phyloP scores from a whole-genome alignment of 2,888 invertebrate genomes.

The Oxytorus armatus region DNA sequence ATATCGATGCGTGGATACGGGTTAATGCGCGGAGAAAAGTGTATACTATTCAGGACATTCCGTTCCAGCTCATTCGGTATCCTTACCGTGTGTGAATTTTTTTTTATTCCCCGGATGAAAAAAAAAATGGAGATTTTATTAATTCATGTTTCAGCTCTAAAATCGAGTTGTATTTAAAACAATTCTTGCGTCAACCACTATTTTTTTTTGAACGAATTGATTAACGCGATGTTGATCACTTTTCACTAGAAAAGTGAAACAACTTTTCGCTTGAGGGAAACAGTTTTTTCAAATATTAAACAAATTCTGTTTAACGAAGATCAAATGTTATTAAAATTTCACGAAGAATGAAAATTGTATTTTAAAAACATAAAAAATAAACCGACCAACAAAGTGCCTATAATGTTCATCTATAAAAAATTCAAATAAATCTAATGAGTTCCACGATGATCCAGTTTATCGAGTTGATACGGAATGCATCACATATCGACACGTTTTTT shows the following conservation, averaged over 20 bases:
- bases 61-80: neutral
- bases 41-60: neutral
- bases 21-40: constrained; percentile 9
- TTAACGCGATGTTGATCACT: too few relatives aligned
- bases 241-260: neutral
- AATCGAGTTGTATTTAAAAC: too few relatives aligned
- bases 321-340: too few relatives aligned
- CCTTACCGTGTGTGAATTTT: neutral
- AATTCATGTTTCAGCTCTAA: too few relatives aligned
- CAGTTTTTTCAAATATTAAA: too few relatives aligned
- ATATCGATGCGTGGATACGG: constrained; percentile 17
- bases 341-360: too few relatives aligned
- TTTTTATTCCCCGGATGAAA: neutral
- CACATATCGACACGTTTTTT: neutral
- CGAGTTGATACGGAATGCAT: neutral
- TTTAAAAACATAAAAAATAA: too few relatives aligned
- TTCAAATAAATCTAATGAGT: neutral
- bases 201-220: neutral
- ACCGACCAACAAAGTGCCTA: too few relatives aligned
- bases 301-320: too few relatives aligned
- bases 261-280: too few relatives aligned
- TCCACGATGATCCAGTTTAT: neutral
- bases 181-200: neutral
- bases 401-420: too few relatives aligned
- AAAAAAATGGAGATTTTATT: neutral